Conservation (phyloP, 2,888 invertebrate species). For the Hypomecis atomaria region DNA sequence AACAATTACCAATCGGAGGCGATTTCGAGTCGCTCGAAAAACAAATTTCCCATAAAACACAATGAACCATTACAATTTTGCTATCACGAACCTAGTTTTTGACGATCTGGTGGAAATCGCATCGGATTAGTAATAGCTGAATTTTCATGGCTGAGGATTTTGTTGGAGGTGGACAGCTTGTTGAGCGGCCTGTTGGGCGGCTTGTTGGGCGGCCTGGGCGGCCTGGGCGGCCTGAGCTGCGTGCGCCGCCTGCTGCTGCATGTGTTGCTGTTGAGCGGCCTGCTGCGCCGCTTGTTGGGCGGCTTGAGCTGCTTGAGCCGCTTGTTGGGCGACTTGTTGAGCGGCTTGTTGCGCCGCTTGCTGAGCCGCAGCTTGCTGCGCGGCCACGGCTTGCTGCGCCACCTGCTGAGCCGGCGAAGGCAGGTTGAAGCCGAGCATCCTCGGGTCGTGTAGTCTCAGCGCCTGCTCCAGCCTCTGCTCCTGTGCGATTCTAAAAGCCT, state of each 20-base stretch:
- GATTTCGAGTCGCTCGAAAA: slow-evolving; percentile 68
- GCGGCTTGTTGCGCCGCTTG: slow-evolving; percentile 63
- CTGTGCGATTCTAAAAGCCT: slow-evolving; percentile 88
- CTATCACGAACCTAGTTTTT: slow-evolving; percentile 51
- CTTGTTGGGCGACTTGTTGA: slow-evolving; percentile 53
- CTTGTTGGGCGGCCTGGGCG: slow-evolving; percentile 72
- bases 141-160: slow-evolving; percentile 90
- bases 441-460: slow-evolving; percentile 91
- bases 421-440: slow-evolving; percentile 91
- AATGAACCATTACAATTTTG: slow-evolving; percentile 48
- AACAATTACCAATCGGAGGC: slow-evolving; percentile 77
- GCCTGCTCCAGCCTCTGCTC: slow-evolving; percentile 94
- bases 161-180: slow-evolving; percentile 84
- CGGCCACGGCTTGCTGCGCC: slow-evolving; percentile 72
- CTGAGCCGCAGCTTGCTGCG: slow-evolving; percentile 57
- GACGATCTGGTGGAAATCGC: slow-evolving; percentile 71
- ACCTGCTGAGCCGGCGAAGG: slow-evolving; percentile 77
- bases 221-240: slow-evolving; percentile 54
- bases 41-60: slow-evolving; percentile 46
- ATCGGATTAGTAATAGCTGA: slow-evolving; percentile 90
- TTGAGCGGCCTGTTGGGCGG: slow-evolving; percentile 78
- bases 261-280: slow-evolving; percentile 73
- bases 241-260: slow-evolving; percentile 47
- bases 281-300: slow-evolving; percentile 59
- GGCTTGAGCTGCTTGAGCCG: slow-evolving; percentile 61